Conservation (phyloP, 2,888 invertebrate genomes). For the Seladonia tumulorum region DNA sequence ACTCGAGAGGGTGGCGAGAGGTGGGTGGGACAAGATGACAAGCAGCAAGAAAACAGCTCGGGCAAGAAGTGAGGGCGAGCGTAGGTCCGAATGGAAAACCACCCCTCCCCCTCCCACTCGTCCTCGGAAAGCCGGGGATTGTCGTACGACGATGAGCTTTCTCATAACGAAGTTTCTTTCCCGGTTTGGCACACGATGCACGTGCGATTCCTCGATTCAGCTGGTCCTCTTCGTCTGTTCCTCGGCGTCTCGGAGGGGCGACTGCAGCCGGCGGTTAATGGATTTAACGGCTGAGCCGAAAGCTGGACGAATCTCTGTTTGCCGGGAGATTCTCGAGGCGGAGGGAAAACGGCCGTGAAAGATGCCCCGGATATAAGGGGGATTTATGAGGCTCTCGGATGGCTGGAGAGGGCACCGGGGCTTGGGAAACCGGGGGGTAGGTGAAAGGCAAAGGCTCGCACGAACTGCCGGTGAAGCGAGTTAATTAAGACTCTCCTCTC, state of each 20-base stretch:
- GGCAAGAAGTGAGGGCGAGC: slow-evolving; percentile 45
- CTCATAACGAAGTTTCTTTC: slow-evolving; percentile 72
- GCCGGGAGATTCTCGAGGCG: slow-evolving; percentile 12
- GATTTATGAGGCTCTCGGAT: slow-evolving; percentile 67
- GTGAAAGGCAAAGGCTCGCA: slow-evolving; percentile 56
- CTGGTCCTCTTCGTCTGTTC: neutral
- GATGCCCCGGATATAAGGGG: slow-evolving; percentile 70
- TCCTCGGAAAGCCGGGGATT: slow-evolving; percentile 38
- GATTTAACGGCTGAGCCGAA: slow-evolving; percentile 67
- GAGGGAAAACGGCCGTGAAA: slow-evolving; percentile 61
- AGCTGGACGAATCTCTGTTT: slow-evolving; percentile 60
- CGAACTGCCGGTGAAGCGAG: slow-evolving; percentile 70
- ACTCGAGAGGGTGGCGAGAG: slow-evolving; percentile 44
- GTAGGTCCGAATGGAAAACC: slow-evolving; percentile 58
- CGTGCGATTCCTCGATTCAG: slow-evolving; percentile 62
- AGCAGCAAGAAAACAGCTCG: slow-evolving; percentile 49
- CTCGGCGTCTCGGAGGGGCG: slow-evolving; percentile 10
- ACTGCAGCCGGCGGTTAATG: slow-evolving; percentile 58
- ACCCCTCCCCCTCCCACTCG: slow-evolving; percentile 23
- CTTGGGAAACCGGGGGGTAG: slow-evolving; percentile 37
- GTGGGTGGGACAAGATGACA: slow-evolving; percentile 25
- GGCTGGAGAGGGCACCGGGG: neutral
- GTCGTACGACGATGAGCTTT: slow-evolving; percentile 67
- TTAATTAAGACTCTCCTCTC: slow-evolving; percentile 73
- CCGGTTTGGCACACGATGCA: slow-evolving; percentile 69